These are phyloP conservation scores for Typhlichthys eigenmanni DNA, from an alignment of 2,797 vertebrate species.

Conservation along the genomic window DNA sequence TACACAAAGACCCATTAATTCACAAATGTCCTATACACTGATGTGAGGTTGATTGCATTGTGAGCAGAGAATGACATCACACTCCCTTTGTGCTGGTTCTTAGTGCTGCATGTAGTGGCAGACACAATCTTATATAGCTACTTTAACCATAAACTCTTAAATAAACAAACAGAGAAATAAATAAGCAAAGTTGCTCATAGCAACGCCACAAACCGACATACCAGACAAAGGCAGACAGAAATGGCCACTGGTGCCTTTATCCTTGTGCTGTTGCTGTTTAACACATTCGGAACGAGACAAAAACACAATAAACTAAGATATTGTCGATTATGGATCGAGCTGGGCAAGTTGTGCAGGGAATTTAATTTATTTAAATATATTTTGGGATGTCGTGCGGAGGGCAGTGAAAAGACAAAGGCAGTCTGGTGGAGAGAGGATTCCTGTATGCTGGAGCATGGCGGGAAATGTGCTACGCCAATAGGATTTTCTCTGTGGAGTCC, in stretches of 20 bases:
- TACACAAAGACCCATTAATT: constrained; percentile 51
- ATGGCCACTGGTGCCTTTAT: constrained; percentile 37
- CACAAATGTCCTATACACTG: background rate
- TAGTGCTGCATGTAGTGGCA: too few relatives aligned
- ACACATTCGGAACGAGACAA: constrained; percentile 42
- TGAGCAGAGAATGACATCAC: too few relatives aligned
- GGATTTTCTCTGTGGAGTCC: constrained; percentile 76
- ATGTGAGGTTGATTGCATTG: too few relatives aligned
- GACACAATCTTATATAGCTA: too few relatives aligned
- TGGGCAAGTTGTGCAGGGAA: too few relatives aligned
- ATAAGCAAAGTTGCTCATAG: constrained; percentile 66
- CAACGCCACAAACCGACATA: constrained; percentile 43
- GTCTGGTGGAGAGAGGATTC: constrained; percentile 58
- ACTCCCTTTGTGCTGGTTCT: too few relatives aligned
- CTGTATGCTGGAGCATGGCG: constrained; percentile 59
- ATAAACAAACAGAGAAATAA: constrained; percentile 69
- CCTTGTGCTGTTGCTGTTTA: constrained; percentile 45
- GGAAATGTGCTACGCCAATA: constrained; percentile 70
- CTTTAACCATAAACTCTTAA: constrained; percentile 53
- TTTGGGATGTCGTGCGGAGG: constrained; percentile 36
- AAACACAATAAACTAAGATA: constrained; percentile 54
- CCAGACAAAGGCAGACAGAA: constrained; percentile 10
- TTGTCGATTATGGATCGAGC: constrained; percentile 47
- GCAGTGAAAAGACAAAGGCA: constrained; percentile 62
- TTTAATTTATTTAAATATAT: too few relatives aligned